These are phyloP conservation scores for Calyptomena viridis DNA, from an alignment of 2,113 vertebrate species.

Conservation along the genomic window DNA sequence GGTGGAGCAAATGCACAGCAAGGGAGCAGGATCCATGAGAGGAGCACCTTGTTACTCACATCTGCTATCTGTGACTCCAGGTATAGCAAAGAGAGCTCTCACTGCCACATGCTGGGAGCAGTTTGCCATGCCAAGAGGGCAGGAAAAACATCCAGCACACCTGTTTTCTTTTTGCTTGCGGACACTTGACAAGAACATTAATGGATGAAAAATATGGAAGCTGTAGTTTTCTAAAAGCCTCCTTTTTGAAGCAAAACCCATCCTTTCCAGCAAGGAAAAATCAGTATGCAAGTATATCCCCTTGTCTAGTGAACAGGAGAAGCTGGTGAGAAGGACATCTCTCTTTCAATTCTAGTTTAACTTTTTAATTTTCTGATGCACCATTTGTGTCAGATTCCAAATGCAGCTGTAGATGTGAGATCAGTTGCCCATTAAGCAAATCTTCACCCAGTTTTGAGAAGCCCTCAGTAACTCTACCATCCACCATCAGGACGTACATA, in stretches of 20 bases:
- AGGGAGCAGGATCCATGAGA: not conserved
- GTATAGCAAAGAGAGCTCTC: not conserved
- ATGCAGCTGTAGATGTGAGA: not conserved
- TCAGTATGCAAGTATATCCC: not conserved
- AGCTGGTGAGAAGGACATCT: not conserved
- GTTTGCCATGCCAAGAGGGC: not conserved
- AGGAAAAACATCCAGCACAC: not conserved
- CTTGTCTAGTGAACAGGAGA: not conserved
- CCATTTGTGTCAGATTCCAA: not conserved
- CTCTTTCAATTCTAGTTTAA: not conserved
- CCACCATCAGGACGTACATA: not conserved
- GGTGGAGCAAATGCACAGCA: not conserved
- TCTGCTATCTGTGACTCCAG: not conserved
- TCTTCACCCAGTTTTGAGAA: not conserved
- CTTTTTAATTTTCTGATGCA: not conserved
- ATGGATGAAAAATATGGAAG: not conserved
- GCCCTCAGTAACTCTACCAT: not conserved
- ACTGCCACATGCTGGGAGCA: not conserved
- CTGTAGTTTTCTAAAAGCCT: not conserved
- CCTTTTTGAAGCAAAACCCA: not conserved
- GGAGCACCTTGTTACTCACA: not conserved
- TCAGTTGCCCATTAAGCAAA: not conserved
- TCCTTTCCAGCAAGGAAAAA: not conserved
- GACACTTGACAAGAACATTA: not conserved
- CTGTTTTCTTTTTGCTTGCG: not conserved